These are phyloP conservation scores for Sinocyclocheilus rhinocerous DNA, from an alignment of 2,113 vertebrate genomes.

Conservation along the genomic window DNA sequence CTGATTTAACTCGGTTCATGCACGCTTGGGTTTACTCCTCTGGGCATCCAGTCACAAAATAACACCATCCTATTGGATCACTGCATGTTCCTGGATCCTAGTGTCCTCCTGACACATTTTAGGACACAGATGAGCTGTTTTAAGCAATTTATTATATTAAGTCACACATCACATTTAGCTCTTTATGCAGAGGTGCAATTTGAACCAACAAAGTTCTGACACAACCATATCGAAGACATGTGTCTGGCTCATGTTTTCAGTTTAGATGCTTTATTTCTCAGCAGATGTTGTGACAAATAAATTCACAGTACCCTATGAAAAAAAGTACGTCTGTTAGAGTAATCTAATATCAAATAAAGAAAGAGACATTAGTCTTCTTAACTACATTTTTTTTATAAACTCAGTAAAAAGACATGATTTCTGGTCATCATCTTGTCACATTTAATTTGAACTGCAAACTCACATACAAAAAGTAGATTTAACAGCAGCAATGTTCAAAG, in stretches of 20 bases:
- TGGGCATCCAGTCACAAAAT: constrained; percentile 9
- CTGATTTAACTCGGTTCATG: constrained; percentile 21
- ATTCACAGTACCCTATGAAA: neutral
- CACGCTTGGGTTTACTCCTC: constrained; percentile 10
- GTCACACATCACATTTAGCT: constrained; percentile 26
- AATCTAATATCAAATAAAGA: neutral
- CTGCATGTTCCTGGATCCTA: neutral
- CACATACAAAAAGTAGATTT: neutral
- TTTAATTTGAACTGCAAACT: neutral
- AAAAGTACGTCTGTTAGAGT: neutral
- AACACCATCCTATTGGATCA: neutral
- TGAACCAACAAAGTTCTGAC: neutral
- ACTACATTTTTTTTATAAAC: neutral
- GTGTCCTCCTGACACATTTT: neutral
- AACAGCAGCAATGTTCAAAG: neutral
- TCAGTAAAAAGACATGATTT: neutral
- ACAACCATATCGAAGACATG: neutral
- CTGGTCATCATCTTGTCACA: neutral
- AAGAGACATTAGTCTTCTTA: neutral
- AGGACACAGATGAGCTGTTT: neutral
- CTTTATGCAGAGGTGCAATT: neutral
- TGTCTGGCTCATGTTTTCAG: constrained; percentile 8
- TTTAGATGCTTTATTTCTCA: constrained; percentile 5
- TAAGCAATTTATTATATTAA: constrained; percentile 27
- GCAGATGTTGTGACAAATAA: neutral